Evolutionary conservation across 2,888 invertebrate genomes (phyloP).

Genomic region (Resseliella maxima): DNA sequence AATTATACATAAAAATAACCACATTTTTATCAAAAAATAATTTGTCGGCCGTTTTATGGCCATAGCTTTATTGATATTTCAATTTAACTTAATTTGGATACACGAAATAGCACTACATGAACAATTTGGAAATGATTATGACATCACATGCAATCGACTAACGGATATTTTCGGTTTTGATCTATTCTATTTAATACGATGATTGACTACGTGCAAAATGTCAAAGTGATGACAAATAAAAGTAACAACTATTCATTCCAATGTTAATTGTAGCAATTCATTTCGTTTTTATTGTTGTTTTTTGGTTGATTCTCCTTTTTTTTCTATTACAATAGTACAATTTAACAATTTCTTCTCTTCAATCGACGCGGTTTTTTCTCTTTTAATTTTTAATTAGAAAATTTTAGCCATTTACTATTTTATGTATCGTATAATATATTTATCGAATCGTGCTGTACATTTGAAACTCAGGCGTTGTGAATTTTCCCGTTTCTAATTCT

Average conservation of each 20-base stretch:
- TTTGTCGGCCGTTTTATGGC: not conserved
- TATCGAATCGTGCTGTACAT: constrained; percentile 85
- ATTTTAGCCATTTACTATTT: not conserved
- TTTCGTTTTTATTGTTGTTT: no score
- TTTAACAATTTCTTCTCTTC: no score
- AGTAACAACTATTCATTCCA: not conserved
- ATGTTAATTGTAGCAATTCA: no score
- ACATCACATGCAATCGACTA: not conserved
- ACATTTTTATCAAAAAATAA: not conserved
- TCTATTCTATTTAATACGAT: not conserved
- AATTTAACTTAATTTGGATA: not conserved
- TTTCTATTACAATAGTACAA: no score
- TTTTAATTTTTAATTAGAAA: not conserved
- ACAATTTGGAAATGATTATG: not conserved
- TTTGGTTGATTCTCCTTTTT: no score
- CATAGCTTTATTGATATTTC: not conserved
- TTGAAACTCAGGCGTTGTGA: constrained; percentile 84
- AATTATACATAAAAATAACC: not conserved
- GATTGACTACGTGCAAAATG: not conserved
- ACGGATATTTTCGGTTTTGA: not conserved
- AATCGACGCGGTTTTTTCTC: no score
- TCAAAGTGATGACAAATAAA: not conserved
- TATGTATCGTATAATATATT: not conserved
- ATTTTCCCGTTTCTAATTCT: constrained; percentile 80
- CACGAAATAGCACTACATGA: not conserved